Conservation (phyloP, 2,113 vertebrate species). For the Oncorhynchus mykiss region DNA sequence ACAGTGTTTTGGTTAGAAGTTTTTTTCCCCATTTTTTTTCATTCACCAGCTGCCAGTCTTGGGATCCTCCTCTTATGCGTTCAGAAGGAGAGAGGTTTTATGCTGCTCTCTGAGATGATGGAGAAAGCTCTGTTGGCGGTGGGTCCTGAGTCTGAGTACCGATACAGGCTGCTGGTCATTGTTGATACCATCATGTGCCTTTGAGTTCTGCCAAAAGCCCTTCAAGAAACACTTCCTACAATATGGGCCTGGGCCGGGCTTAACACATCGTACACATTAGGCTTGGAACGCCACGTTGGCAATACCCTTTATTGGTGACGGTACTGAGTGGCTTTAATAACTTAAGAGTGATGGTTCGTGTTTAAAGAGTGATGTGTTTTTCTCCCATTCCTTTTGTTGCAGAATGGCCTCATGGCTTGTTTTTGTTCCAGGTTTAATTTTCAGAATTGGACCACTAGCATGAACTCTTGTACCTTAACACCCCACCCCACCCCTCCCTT, state of each 20-base stretch:
- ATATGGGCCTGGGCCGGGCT: too few relatives aligned
- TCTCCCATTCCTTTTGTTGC: slow-evolving; percentile 55
- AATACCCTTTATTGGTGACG: slow-evolving; percentile 52
- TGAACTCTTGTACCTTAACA: slow-evolving; percentile 44
- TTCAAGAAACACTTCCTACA: slow-evolving; percentile 54
- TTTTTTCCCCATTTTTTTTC: slow-evolving; percentile 43
- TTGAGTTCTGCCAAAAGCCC: slow-evolving; percentile 52
- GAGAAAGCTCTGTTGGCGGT: neutral
- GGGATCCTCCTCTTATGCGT: slow-evolving; percentile 37
- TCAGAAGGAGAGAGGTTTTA: slow-evolving; percentile 13
- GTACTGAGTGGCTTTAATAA: slow-evolving; percentile 59
- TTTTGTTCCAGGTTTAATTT: slow-evolving; percentile 53
- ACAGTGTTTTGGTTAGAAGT: slow-evolving; percentile 83
- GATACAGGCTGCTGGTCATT: slow-evolving; percentile 33
- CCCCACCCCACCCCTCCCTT: slow-evolving; percentile 48
- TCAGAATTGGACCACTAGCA: slow-evolving; percentile 54
- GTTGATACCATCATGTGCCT: slow-evolving; percentile 41
- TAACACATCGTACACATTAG: neutral
- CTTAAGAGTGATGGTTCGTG: slow-evolving; percentile 50
- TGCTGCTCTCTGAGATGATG: slow-evolving; percentile 27
- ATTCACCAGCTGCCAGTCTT: slow-evolving; percentile 63
- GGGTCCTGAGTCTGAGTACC: neutral
- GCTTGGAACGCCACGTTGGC: slow-evolving; percentile 40
- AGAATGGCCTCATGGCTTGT: slow-evolving; percentile 24
- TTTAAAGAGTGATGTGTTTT: neutral